Conservation (phyloP, 2,797 vertebrate species). For the Sphenodon punctatus region DNA sequence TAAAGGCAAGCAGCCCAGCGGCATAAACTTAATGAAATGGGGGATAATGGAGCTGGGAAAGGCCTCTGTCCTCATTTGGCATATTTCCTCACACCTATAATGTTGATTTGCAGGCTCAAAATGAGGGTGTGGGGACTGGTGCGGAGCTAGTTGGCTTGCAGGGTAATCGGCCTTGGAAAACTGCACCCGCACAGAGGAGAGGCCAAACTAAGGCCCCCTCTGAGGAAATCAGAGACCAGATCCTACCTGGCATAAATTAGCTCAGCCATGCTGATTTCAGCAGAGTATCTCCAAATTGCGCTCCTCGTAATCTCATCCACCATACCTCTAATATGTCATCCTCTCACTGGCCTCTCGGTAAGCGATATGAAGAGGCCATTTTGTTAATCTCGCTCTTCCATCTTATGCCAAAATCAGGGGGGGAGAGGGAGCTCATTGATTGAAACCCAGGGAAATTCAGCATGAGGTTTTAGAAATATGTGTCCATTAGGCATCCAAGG, state of each 20-base stretch:
- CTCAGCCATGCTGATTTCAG: too few species aligned
- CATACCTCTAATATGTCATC: background rate
- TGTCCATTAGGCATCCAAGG: background rate
- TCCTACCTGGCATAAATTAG: too few species aligned
- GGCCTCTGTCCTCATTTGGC: slow-evolving; percentile 6
- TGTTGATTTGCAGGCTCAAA: background rate
- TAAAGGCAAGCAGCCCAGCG: slow-evolving; percentile 5
- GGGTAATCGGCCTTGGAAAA: slow-evolving; percentile 36
- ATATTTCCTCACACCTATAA: slow-evolving; percentile 8
- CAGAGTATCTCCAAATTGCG: too few species aligned
- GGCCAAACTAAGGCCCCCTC: slow-evolving; percentile 14
- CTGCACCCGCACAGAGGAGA: background rate
- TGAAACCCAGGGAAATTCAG: background rate
- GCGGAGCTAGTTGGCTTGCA: slow-evolving; percentile 23
- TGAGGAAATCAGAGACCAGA: too few species aligned
- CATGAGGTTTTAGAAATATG: background rate
- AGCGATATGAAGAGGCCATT: slow-evolving; percentile 25
- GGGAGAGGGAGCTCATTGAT: background rate
- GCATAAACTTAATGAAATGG: background rate
- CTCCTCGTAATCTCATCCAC: too few species aligned
- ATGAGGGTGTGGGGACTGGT: slow-evolving; percentile 25
- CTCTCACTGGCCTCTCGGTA: background rate
- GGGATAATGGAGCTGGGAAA: background rate
- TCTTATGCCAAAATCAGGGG: background rate
- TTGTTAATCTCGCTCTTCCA: slow-evolving; percentile 7